Percentiles rank a stretch among this genome's conserved stretches.
Conservation (phyloP, 2,113 vertebrate species). For the Pimephales promelas region DNA sequence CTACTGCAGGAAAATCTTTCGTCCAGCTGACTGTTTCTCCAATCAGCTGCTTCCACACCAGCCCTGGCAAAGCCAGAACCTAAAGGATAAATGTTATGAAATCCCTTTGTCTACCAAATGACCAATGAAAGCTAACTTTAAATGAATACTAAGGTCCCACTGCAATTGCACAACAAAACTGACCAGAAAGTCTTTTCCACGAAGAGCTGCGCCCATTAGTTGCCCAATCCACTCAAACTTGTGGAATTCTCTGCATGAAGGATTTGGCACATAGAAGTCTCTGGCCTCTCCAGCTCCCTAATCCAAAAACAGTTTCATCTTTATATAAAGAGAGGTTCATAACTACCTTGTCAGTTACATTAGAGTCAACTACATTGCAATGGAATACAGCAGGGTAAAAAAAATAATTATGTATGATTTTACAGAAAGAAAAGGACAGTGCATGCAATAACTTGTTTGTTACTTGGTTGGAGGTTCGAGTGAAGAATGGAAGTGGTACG, state of each 20-base stretch:
- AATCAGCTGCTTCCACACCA: conserved; percentile 96
- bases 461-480: conserved; percentile 94
- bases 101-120: not conserved
- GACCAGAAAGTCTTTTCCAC: conserved; percentile 97
- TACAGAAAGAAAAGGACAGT: not conserved
- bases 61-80: conserved; percentile 93
- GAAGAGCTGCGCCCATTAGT: conserved; percentile 95
- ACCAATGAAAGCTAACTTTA: not conserved
- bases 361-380: not conserved
- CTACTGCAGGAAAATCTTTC: conserved; percentile 94
- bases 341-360: not conserved
- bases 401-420: too few species aligned
- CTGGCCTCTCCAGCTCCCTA: conserved; percentile 93
- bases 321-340: not conserved
- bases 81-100: conserved; percentile 58
- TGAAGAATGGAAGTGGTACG: conserved; percentile 93
- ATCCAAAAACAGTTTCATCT: not conserved
- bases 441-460: too few species aligned
- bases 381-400: not conserved
- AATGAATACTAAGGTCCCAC: not conserved
- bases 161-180: conserved; percentile 54
- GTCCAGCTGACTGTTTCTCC: conserved; percentile 93
- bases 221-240: conserved; percentile 97
- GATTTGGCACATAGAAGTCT: conserved; percentile 96
- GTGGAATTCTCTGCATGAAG: conserved; percentile 91